Evolutionary conservation across 2,113 vertebrate genomes (phyloP).

Genomic region (Menidia beryllina): DNA sequence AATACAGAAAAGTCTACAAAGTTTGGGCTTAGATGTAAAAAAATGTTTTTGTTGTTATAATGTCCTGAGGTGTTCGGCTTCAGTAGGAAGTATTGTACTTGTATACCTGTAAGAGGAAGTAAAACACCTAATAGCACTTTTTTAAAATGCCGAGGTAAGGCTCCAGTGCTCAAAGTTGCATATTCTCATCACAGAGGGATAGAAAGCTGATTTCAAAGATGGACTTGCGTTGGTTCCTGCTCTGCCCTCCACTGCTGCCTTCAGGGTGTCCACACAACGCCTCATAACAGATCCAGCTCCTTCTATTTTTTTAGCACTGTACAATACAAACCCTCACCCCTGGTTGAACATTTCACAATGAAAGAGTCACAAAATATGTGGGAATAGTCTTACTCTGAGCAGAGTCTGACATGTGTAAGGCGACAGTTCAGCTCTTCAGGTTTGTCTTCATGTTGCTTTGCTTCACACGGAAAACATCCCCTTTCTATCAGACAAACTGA

Average conservation of each 20-base stretch:
- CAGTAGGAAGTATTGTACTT: constrained; percentile 5
- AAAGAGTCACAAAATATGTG: constrained; percentile 11
- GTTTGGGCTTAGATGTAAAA: no score
- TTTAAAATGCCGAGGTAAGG: constrained; percentile 7
- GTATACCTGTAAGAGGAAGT: constrained; percentile 31
- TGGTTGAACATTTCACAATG: background rate
- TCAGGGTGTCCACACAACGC: constrained; percentile 16
- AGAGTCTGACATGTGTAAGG: constrained; percentile 5
- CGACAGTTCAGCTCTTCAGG: constrained; percentile 5
- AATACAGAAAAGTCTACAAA: background rate
- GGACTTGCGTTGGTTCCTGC: constrained; percentile 46
- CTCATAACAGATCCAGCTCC: constrained; percentile 7
- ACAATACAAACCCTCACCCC: background rate
- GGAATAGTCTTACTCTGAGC: constrained; percentile 3
- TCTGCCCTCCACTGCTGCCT: constrained; percentile 24
- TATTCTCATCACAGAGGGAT: constrained; percentile 44
- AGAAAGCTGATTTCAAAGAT: constrained; percentile 32
- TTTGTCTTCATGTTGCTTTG: constrained; percentile 21
- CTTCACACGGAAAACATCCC: constrained; percentile 8
- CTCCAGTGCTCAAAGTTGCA: constrained; percentile 47
- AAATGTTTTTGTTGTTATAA: no score
- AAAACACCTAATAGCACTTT: constrained; percentile 54
- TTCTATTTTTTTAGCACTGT: constrained; percentile 11
- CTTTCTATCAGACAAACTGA: constrained; percentile 26
- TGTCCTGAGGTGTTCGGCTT: constrained; percentile 9